A percentile compares a stretch with the other conserved stretches of the same genome.
These are phyloP conservation scores for Papilio polytes DNA, from an alignment of 1,140 invertebrate species.

Conservation along the genomic window DNA sequence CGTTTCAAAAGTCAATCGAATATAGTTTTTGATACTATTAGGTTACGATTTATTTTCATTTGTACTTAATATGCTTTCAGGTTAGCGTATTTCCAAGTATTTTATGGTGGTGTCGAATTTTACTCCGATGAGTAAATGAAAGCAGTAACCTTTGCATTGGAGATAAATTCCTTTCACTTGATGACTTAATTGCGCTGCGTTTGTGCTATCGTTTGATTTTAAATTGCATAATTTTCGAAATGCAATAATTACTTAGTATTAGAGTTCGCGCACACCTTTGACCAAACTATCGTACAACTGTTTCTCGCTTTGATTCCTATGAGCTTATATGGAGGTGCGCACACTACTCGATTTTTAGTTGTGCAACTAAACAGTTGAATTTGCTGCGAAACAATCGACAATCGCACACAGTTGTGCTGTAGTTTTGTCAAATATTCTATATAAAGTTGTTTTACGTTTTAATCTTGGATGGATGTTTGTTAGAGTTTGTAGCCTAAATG, in stretches of 20 bases:
- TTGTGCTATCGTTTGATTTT: not conserved
- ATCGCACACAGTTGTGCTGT: too few species aligned
- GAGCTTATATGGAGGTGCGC: too few species aligned
- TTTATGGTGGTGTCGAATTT: constrained; percentile 8
- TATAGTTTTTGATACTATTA: constrained; percentile 7
- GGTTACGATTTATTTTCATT: constrained; percentile 4
- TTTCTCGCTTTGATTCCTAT: too few species aligned
- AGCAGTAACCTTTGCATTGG: constrained; percentile 17
- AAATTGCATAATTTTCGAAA: not conserved
- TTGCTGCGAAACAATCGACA: too few species aligned
- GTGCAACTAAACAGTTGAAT: too few species aligned
- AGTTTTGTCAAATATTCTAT: too few species aligned
- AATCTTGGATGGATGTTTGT: too few species aligned
- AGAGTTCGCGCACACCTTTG: too few species aligned
- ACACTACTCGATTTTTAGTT: too few species aligned
- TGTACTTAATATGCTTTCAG: not conserved
- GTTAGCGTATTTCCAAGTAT: constrained; percentile 40
- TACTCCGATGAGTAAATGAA: constrained; percentile 40
- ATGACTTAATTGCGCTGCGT: constrained; percentile 4
- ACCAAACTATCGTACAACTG: too few species aligned
- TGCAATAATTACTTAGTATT: not conserved
- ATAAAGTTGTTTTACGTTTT: too few species aligned
- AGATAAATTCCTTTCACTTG: not conserved
- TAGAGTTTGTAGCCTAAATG: too few species aligned
- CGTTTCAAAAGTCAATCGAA: not conserved